These are phyloP conservation scores for Caerostris extrusa DNA, from an alignment of 1,140 invertebrate species.

Conservation along the genomic window DNA sequence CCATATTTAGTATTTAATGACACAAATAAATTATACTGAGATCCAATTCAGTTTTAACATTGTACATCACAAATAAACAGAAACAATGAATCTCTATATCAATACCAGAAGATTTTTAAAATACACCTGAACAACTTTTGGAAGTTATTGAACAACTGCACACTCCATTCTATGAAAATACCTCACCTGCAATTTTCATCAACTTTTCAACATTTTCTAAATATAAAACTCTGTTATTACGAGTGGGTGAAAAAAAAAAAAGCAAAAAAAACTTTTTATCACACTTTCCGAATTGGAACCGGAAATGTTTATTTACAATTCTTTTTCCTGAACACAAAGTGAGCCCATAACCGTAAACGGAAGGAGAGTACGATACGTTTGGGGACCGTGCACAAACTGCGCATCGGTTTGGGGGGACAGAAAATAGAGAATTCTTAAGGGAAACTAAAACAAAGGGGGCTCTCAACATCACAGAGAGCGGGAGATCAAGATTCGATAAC, in stretches of 20 bases:
- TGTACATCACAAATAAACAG: too few species aligned
- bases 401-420: not conserved
- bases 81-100: too few species aligned
- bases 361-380: not conserved
- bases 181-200: not conserved
- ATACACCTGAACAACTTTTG: too few species aligned
- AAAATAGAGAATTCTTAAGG: too few species aligned
- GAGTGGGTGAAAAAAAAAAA: not conserved
- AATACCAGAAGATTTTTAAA: too few species aligned
- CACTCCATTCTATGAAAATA: too few species aligned
- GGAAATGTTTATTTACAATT: not conserved
- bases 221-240: too few species aligned
- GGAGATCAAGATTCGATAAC: not conserved
- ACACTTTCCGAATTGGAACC: not conserved
- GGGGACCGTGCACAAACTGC: not conserved
- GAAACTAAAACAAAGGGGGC: not conserved
- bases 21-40: too few species aligned
- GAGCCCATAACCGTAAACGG: constrained; percentile 4
- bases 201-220: not conserved
- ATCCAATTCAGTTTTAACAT: too few species aligned
- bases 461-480: not conserved
- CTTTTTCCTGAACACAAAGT: not conserved
- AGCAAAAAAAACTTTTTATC: not conserved
- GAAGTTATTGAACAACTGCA: too few species aligned
- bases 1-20: too few species aligned